Conservation (phyloP, 2,888 invertebrate genomes). For the Candidula unifasciata region DNA sequence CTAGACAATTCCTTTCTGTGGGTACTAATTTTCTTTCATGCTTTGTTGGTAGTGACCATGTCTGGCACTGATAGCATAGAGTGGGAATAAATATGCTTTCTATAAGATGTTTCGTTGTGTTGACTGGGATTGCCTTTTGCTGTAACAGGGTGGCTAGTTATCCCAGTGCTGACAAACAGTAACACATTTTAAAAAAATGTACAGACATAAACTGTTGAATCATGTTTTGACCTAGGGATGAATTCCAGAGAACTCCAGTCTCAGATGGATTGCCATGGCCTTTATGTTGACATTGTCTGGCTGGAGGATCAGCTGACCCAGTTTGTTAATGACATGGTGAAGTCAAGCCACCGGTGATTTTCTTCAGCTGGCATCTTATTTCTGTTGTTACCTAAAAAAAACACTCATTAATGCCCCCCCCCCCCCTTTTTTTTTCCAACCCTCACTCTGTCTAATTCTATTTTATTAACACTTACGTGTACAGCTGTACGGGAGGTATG, state of each 20-base stretch:
- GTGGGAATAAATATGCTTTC: too few species aligned
- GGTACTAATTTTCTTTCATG: too few species aligned
- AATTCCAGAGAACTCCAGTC: slow-evolving; percentile 67
- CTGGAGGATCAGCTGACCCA: slow-evolving; percentile 82
- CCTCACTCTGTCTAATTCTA: neutral
- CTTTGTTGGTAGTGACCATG: too few species aligned
- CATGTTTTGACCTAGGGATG: slow-evolving; percentile 62
- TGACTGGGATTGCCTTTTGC: too few species aligned
- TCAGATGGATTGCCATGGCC: slow-evolving; percentile 82
- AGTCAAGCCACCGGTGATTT: slow-evolving; percentile 80
- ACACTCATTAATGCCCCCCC: too few species aligned
- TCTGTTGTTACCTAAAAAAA: too few species aligned
- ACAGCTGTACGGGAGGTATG: slow-evolving; percentile 87
- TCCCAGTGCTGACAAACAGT: too few species aligned
- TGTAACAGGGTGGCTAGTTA: too few species aligned
- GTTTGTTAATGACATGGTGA: slow-evolving; percentile 72
- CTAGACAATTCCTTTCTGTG: too few species aligned
- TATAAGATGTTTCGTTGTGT: too few species aligned
- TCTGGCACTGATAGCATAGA: too few species aligned
- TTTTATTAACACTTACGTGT: slow-evolving; percentile 79
- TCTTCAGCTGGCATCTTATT: slow-evolving; percentile 85
- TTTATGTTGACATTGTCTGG: slow-evolving; percentile 85
- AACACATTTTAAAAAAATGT: too few species aligned
- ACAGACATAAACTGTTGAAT: neutral
- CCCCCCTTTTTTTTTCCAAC: neutral